A percentile compares a stretch with the other conserved stretches of the same genome.
phyloP scores from a whole-genome alignment of 2,888 invertebrate species.

The Eristalis pertinax region DNA sequence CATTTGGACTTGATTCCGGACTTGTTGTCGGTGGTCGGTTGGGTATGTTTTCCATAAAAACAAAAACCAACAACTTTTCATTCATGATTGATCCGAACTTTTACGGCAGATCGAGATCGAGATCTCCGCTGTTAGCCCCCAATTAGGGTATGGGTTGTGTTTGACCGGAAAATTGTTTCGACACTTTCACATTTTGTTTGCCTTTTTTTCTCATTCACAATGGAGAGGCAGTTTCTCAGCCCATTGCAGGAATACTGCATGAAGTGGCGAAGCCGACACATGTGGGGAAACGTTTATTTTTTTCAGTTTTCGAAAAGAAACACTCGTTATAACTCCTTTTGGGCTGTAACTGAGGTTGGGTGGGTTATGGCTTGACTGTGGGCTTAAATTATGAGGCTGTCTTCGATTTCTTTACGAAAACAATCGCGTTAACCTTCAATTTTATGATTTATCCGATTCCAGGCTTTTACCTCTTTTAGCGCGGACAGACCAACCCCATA shows the following conservation, averaged over 20 bases:
- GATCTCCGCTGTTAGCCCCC: not conserved
- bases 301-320: not conserved
- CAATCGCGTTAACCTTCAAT: no score
- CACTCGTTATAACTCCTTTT: not conserved
- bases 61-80: conserved; percentile 40
- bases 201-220: not conserved
- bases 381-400: no score
- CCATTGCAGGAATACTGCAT: conserved; percentile 33
- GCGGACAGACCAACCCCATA: no score
- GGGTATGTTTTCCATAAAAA: conserved; percentile 12
- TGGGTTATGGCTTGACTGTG: not conserved
- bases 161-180: conserved; percentile 58
- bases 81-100: conserved; percentile 53
- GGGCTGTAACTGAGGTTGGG: not conserved
- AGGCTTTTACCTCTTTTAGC: no score
- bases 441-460: no score
- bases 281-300: not conserved
- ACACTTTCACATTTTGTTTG: conserved; percentile 58
- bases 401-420: no score
- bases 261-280: conserved; percentile 9
- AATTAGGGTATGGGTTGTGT: conserved; percentile 29
- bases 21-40: not conserved
- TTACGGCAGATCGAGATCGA: conserved; percentile 20
- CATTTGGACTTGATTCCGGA: conserved; percentile 12
- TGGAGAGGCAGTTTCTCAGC: conserved; percentile 1